Percentiles rank a stretch among this genome's conserved stretches.
Evolutionary conservation across 2,797 vertebrate genomes (phyloP).

Genomic region (Pantherophis alleghaniensis): DNA sequence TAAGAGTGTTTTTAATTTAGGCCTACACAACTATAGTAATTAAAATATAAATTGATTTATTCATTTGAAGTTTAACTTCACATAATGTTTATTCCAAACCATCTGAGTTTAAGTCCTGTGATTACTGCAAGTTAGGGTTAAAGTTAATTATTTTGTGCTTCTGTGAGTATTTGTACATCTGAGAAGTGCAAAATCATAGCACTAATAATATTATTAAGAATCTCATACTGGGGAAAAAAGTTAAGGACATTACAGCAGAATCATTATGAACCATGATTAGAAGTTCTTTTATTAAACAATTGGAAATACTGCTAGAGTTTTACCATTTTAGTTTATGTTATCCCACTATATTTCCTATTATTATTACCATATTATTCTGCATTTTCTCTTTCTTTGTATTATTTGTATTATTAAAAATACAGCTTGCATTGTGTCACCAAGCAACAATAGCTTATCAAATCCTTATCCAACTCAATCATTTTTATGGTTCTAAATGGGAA

Average conservation of each 20-base stretch:
- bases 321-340: background rate
- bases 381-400: background rate
- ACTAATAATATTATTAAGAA: constrained; percentile 23
- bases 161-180: background rate
- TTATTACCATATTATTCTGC: background rate
- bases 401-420: background rate
- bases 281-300: constrained; percentile 9
- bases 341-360: background rate
- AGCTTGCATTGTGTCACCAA: background rate
- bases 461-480: background rate
- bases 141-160: background rate
- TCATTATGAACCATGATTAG: background rate
- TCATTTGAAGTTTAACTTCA: background rate
- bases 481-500: background rate
- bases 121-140: background rate
- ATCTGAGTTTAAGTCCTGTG: constrained; percentile 1
- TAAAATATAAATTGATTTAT: background rate
- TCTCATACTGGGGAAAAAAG: constrained; percentile 42
- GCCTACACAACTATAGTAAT: background rate
- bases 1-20: background rate
- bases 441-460: background rate
- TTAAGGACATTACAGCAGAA: constrained; percentile 16
- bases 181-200: background rate
- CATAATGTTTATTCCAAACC: background rate
- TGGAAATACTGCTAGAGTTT: constrained; percentile 12